These are phyloP conservation scores for Sebastes taczanowskii DNA, from an alignment of 2,797 vertebrate genomes.

Conservation along the genomic window DNA sequence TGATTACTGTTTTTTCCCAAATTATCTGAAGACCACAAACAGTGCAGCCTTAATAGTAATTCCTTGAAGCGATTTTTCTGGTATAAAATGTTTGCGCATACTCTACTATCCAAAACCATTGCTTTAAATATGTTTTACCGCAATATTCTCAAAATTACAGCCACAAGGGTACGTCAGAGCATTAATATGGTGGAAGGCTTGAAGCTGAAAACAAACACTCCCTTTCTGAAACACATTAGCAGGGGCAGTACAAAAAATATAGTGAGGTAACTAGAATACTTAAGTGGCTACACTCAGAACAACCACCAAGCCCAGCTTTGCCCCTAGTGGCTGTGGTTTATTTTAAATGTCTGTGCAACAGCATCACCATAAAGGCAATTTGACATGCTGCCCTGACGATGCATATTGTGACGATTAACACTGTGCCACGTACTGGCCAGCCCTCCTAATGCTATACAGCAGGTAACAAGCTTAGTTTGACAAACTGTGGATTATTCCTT, in stretches of 20 bases:
- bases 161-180: background rate
- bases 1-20: background rate
- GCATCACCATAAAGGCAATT: background rate
- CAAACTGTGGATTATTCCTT: background rate
- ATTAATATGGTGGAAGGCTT: background rate
- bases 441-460: background rate
- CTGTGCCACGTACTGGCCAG: background rate
- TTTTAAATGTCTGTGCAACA: background rate
- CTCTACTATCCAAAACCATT: background rate
- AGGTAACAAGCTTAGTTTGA: constrained; percentile 1
- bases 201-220: background rate
- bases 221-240: background rate
- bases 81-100: background rate
- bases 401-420: background rate
- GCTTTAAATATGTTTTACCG: background rate
- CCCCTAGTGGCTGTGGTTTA: background rate
- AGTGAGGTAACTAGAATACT: background rate
- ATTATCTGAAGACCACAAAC: background rate
- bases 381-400: background rate
- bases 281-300: background rate
- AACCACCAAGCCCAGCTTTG: background rate
- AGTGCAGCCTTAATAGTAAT: background rate
- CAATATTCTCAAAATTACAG: background rate
- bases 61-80: background rate
- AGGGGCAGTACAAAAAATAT: background rate